These are phyloP conservation scores for Hetaerina titia DNA, from an alignment of 2,888 invertebrate genomes.

Conservation along the genomic window DNA sequence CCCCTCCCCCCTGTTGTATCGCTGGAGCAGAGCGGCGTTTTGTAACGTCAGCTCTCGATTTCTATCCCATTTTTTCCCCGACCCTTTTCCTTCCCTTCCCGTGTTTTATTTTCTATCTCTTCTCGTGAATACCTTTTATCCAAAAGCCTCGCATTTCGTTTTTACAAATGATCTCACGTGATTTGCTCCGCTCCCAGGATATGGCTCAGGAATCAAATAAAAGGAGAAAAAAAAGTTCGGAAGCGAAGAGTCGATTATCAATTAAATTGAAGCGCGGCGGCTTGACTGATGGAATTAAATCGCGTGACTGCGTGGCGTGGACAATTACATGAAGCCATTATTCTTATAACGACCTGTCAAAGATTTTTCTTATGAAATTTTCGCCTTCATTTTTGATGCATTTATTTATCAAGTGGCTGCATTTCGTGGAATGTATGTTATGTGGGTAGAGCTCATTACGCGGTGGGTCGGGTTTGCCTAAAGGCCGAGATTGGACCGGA, in stretches of 20 bases:
- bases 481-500: neutral
- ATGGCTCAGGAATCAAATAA: neutral
- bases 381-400: neutral
- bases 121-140: neutral
- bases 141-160: neutral
- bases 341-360: conserved; percentile 51
- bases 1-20: neutral
- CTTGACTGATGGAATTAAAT: conserved; percentile 49
- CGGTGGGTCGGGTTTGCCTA: neutral
- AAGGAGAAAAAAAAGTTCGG: neutral
- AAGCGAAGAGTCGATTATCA: conserved; percentile 27
- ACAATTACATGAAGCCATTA: conserved; percentile 42
- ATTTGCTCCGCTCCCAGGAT: conserved; percentile 36
- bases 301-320: conserved; percentile 34
- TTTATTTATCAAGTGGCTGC: neutral
- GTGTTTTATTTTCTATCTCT: conserved; percentile 18
- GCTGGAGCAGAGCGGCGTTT: conserved; percentile 29
- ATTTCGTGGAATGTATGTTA: neutral
- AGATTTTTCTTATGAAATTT: neutral
- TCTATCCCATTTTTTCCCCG: neutral
- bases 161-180: conserved; percentile 58
- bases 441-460: neutral
- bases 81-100: neutral
- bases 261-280: conserved; percentile 41
- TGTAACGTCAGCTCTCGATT: conserved; percentile 37